Evolutionary conservation across 2,888 invertebrate species (phyloP).

Genomic region (Andrena bicolor): DNA sequence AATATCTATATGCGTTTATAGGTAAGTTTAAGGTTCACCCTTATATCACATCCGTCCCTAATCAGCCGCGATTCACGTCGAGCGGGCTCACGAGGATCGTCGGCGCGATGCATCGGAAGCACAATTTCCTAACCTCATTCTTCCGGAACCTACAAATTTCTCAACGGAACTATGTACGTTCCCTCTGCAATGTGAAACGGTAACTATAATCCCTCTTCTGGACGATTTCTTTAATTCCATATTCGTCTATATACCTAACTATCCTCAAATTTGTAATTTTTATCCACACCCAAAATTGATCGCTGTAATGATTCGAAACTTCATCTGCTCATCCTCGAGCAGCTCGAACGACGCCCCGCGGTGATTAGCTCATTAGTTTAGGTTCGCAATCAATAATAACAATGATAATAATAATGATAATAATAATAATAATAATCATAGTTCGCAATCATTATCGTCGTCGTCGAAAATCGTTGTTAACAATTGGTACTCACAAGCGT

Average conservation of each 20-base stretch:
- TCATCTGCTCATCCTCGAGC: background rate
- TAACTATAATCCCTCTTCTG: background rate
- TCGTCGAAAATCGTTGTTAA: constrained; percentile 51
- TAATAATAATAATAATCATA: constrained; percentile 51
- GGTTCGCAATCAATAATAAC: constrained; percentile 67
- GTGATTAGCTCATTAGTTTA: constrained; percentile 60
- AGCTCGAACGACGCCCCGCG: constrained; percentile 35
- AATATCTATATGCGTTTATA: constrained; percentile 68
- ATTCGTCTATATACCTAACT: background rate
- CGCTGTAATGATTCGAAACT: constrained; percentile 1
- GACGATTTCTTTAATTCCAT: background rate
- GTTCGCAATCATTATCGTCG: constrained; percentile 62
- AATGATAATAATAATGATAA: constrained; percentile 52
- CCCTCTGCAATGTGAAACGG: background rate
- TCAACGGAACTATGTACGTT: background rate
- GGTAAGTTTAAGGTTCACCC: constrained; percentile 68
- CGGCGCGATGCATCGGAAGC: constrained; percentile 2
- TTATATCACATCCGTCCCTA: constrained; percentile 72
- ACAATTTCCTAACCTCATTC: background rate
- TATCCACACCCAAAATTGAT: background rate
- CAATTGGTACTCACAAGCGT: constrained; percentile 61
- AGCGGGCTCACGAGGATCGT: constrained; percentile 20
- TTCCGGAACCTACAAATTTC: background rate
- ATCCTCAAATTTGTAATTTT: background rate
- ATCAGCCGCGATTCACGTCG: constrained; percentile 50